Conservation (phyloP, 2,797 vertebrate species). For the Rhinogobio ventralis region DNA sequence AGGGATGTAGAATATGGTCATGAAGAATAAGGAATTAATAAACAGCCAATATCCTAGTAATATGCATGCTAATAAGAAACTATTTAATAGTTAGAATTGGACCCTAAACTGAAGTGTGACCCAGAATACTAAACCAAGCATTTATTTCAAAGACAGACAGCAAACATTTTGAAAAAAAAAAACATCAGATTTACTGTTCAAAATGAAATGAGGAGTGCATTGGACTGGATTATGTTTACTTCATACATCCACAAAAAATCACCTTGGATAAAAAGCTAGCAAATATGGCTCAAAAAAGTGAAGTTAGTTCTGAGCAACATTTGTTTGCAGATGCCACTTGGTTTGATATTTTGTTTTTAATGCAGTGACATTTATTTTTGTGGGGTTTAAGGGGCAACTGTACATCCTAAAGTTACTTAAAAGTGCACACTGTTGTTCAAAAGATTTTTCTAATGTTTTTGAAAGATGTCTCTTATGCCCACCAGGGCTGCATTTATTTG, state of each 20-base stretch:
- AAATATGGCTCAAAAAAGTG: background rate
- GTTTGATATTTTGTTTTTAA: background rate
- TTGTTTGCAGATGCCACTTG: background rate
- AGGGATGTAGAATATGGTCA: no score
- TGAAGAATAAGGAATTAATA: no score
- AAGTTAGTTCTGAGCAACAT: background rate
- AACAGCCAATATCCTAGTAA: no score
- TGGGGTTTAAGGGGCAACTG: background rate
- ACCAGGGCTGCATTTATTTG: background rate
- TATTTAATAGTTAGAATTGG: background rate
- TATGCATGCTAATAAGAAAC: no score
- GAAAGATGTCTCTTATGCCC: background rate
- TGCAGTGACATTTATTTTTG: no score
- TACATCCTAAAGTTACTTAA: no score
- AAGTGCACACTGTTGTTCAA: background rate
- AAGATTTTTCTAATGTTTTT: background rate
- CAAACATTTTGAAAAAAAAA: background rate
- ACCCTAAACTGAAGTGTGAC: background rate
- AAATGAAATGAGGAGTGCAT: background rate
- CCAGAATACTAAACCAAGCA: conserved; percentile 1
- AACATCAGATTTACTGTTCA: background rate
- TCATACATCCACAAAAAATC: background rate
- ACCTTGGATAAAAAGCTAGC: background rate
- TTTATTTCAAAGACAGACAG: background rate
- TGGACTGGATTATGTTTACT: background rate